Base-by-base conservation (phyloP, 2,113 vertebrate genomes). In the Apus apus region DNA sequence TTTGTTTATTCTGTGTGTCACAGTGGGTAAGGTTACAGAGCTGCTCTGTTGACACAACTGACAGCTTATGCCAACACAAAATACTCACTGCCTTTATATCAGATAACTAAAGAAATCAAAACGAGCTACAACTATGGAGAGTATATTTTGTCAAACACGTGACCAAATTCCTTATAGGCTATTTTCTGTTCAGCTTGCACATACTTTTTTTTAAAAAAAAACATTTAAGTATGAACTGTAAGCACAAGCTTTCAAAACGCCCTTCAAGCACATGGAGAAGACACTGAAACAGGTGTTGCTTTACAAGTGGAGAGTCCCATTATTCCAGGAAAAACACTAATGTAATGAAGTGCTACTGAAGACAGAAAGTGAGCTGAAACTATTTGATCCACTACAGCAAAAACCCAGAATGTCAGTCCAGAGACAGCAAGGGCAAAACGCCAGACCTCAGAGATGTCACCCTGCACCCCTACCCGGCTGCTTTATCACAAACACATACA, bases 21-120 rank as follows among this genome's bases (percentile, higher is more conserved):
- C 79, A 15, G 80, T 25, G 88, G 95, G 85, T 98, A 96, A 45
- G 88, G 93, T 98, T 98, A 98, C 97, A 86, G 95, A 19, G 76
- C 90, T 81, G 94, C 93, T 95, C 93, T 90, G 87, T 62, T 96
- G 97, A 97, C 89, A 90, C 6, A 5, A 87, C 85, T 93, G 95
- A 97, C 91, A 96, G 97, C 73, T 93, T 56, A 30, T 73, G 97
- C 98, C 96, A 97, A 74, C 93, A 79, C 85, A 89, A 89, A 82
- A 97, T 93, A 91, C 93, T 97, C 87, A 48, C 91, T 70, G 86
- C 87, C 58, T 73, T 85, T 64, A 84, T 27, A 66, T 48, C 53
- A 73, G 54, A 74, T 34, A 97, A 83, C 85, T 76, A 54, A 81
- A 90, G 87, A 97, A 96, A 97, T 96, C 92, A 93, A 90, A 97